These are phyloP conservation scores for Hyles lineata DNA, from an alignment of 2,888 invertebrate species.

Conservation along the genomic window DNA sequence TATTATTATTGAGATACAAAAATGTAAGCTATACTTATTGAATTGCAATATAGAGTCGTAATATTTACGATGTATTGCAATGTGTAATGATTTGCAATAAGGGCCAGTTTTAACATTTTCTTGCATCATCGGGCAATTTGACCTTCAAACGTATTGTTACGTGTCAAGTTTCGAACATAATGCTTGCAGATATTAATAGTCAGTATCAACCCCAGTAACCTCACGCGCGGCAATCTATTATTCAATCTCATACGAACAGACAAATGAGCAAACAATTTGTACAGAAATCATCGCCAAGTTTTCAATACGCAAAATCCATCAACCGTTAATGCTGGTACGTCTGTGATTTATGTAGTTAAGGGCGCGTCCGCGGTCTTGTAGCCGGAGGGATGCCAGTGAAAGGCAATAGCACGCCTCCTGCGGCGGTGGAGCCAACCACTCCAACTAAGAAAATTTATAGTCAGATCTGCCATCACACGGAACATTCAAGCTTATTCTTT, in stretches of 20 bases:
- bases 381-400: constrained; percentile 61
- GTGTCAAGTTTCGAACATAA: not conserved
- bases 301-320: constrained; percentile 64
- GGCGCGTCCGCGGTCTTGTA: constrained; percentile 58
- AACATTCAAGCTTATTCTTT: constrained; percentile 26
- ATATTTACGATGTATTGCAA: not conserved
- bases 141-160: constrained; percentile 7
- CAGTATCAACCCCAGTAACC: constrained; percentile 7
- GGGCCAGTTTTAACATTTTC: not conserved
- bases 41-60: not conserved
- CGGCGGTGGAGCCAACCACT: constrained; percentile 52
- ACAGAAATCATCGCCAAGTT: constrained; percentile 48
- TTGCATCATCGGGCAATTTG: constrained; percentile 5
- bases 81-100: not conserved
- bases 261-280: constrained; percentile 31
- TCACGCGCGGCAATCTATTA: constrained; percentile 6
- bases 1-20: too few relatives aligned
- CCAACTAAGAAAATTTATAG: constrained; percentile 30
- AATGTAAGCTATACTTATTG: too few relatives aligned
- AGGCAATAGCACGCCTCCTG: constrained; percentile 74
- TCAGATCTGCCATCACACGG: constrained; percentile 35
- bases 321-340: constrained; percentile 62
- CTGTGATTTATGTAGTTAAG: constrained; percentile 70
- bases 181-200: not conserved
- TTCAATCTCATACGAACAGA: constrained; percentile 25